Base-by-base conservation (phyloP, 2,797 vertebrate genomes). In the Chromis chromis region DNA sequence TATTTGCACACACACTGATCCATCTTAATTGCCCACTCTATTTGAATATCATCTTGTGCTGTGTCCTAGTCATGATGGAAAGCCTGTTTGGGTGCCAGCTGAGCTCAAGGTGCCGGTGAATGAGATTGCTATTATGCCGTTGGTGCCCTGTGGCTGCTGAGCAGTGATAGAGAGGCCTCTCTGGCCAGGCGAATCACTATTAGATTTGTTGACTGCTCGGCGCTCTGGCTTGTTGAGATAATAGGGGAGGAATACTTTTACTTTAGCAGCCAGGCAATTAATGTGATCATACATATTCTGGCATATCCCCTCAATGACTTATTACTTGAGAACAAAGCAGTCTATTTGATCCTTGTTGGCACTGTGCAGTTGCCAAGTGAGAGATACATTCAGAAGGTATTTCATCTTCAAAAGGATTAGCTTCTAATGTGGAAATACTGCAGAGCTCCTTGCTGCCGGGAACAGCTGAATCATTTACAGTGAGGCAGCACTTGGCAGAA, bases 401-500 rank as follows among this genome's bases (percentile, higher is more conserved):
- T 88, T 81, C 74, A 74, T 89, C 82, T 90, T 85, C 56, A 79
- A 68, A 82, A 50, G 76, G 85, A 87, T 91, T 79, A 82, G 53
- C 39, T 78, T 0, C 58, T 78, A 70, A 81, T 77, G 84, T 79
- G 78, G 65, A 75, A 82, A 74, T 53, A 67, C 75, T 66, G 66
- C 69, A 61, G 62, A 46, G 42, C 40, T 77, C 39, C 33, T 65
- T 16, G 42, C 69, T 49, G 58, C 76, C 42, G 73, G 49, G 66
- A 77, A 69, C 36, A 24, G 57, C 79, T 81, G 69, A 75, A 85
- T 83, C 71, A 74, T 84, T 85, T 52, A 67, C 48, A 61, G 63
- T 21, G 67, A 83, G 64, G 70, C 53, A 77, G 55, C 42, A 50
- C 39, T 74, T 61, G 48, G 61, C 65, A 49, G 55, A 50, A 40